These are phyloP conservation scores for Syrmaticus mikado DNA, from an alignment of 2,113 vertebrate genomes.

Conservation along the genomic window DNA sequence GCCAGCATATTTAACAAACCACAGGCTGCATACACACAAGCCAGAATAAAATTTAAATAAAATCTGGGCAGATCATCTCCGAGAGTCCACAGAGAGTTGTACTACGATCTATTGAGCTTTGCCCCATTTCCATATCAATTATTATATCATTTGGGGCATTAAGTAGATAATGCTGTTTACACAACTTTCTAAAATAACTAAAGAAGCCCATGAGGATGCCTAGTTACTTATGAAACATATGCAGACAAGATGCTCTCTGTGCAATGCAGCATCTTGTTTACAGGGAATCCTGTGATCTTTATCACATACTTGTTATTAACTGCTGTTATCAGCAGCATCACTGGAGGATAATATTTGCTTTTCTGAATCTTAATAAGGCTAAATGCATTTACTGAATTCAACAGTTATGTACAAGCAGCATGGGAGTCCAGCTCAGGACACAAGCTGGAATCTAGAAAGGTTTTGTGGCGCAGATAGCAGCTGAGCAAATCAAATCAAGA, in stretches of 20 bases:
- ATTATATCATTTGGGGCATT: slow-evolving; percentile 68
- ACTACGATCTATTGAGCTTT: slow-evolving; percentile 52
- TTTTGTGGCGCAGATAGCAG: slow-evolving; percentile 46
- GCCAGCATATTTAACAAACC: background rate
- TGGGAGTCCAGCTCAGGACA: slow-evolving; percentile 49
- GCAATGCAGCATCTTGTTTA: slow-evolving; percentile 71
- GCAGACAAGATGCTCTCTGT: slow-evolving; percentile 67
- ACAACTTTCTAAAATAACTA: slow-evolving; percentile 63
- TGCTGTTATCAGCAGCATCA: slow-evolving; percentile 61
- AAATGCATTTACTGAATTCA: slow-evolving; percentile 56
- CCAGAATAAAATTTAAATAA: slow-evolving; percentile 51
- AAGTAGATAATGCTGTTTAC: slow-evolving; percentile 70
- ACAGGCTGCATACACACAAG: background rate
- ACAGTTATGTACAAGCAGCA: slow-evolving; percentile 55
- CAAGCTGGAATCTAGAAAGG: slow-evolving; percentile 34
- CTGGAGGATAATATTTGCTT: slow-evolving; percentile 69
- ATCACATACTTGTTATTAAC: slow-evolving; percentile 66
- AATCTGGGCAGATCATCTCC: slow-evolving; percentile 51
- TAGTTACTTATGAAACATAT: slow-evolving; percentile 71
- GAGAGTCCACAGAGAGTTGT: slow-evolving; percentile 25
- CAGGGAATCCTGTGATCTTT: slow-evolving; percentile 74
- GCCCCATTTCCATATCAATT: slow-evolving; percentile 72
- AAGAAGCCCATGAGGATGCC: slow-evolving; percentile 66
- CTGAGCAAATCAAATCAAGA: slow-evolving; percentile 66
- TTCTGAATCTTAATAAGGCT: slow-evolving; percentile 64